Base-by-base conservation (phyloP, 1,140 invertebrate species). In the Aradophagus sp. region DNA sequence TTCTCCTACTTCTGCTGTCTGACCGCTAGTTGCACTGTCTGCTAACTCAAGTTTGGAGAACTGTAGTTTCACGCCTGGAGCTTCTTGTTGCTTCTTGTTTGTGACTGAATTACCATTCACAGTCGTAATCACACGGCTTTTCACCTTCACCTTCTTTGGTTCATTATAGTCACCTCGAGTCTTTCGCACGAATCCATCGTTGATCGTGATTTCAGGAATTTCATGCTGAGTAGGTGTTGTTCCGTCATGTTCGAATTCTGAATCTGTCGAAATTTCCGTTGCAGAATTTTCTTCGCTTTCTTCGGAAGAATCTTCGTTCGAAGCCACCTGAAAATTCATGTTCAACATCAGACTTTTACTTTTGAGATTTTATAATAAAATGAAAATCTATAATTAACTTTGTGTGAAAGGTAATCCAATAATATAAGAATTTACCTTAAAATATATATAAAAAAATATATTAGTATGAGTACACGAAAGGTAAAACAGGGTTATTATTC, bases 191-290 rank as follows among this genome's bases (percentile, higher is more conserved):
- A 81, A 83, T 0, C 81, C 73, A 70, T 92, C 91, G 74, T 91
- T 91, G 42, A 91, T 89, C 5, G 90, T 86, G 62, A 91, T 91
- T 31, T 89, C 84, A 4, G 89, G 89, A 13, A 90, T 86, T 74
- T 91, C 89, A 13, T 89, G 87, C 47, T 87, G 87, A 0, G 90
- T 89, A 5, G 92, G 91, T n/a, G 88, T 91, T 4, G 88, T 88
- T 26, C 91, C 91, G 72, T 95, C 93, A 65, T 93, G 91, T 44
- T 93, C 94, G 75, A 96, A 96, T 81, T 96, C 94, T 2, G 94
- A 95, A 80, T 96, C 94, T 0, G 94, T 96, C 35, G 93, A 94
- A 59, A 96, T 95, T 87, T 95, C 94, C 0, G 94, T 96, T 1
- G 93, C 94, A 7, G 93, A 94, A 74, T 94, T 93, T 50, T 91